Evolutionary conservation across 2,888 invertebrate species (phyloP).

Genomic region (Rambutsinella grinnellia): DNA sequence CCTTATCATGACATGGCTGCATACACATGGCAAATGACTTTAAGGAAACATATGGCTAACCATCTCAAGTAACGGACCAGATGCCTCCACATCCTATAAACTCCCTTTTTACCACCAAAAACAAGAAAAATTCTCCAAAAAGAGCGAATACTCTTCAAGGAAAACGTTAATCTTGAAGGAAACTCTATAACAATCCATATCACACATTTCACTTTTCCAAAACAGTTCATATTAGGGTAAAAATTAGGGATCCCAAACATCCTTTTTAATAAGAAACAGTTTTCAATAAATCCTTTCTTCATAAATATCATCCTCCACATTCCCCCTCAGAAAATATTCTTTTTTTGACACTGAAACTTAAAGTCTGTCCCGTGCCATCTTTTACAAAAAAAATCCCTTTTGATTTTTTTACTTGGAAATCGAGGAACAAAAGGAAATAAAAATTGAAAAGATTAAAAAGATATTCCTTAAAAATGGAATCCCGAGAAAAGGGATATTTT

Average conservation of each 20-base stretch:
- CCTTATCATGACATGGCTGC: too few species aligned
- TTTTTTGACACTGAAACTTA: conserved; percentile 54
- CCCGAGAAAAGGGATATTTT: too few species aligned
- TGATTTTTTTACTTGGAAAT: too few species aligned
- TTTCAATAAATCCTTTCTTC: conserved; percentile 39
- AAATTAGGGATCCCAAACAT: conserved; percentile 28
- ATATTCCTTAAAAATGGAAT: too few species aligned
- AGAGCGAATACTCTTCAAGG: conserved; percentile 44
- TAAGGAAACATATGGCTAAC: conserved; percentile 64
- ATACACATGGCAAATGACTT: conserved; percentile 50
- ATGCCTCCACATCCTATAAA: conserved; percentile 50
- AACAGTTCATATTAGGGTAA: conserved; percentile 36
- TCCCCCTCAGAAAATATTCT: too few species aligned
- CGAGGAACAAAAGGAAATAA: too few species aligned
- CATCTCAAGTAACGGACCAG: conserved; percentile 65
- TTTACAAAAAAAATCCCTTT: conserved; percentile 33
- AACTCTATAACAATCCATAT: background rate
- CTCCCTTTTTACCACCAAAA: conserved; percentile 60
- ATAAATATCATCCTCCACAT: conserved; percentile 43
- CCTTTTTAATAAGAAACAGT: conserved; percentile 55
- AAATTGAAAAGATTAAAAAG: too few species aligned
- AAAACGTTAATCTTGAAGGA: conserved; percentile 41
- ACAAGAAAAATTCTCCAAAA: conserved; percentile 56
- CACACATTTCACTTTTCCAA: background rate
- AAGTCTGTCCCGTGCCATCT: conserved; percentile 62